Base-by-base conservation (phyloP, 2,113 vertebrate genomes). In the Clarias gariepinus region DNA sequence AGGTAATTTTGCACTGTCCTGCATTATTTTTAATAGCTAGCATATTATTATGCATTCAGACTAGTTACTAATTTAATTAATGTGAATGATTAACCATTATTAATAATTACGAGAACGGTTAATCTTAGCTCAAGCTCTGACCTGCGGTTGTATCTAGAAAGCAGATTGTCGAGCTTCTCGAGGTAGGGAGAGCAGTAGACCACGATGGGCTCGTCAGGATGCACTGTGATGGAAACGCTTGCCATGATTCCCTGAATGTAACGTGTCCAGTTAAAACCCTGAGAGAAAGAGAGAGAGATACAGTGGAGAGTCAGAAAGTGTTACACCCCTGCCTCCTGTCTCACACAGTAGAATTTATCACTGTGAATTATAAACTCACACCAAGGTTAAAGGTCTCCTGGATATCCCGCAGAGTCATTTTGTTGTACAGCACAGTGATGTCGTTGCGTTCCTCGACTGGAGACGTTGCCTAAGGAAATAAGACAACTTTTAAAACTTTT, bases 1-100 rank as follows among this genome's bases (percentile, higher is more conserved):
- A 99, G 94, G 92, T 99, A 99, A 95, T 99, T 99, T 95, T 99
- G 97, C 89, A 99, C 91, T 86, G 97, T 98, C 93, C 98, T 99
- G 93, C 30, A 5, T 30, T 33, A 21, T 5, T 12, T 47, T 52
- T 30, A 12, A 33, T 2, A 80, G 10, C 9, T 9, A 30, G 10
- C 25, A 9, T 3, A 13, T 53, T 76, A 53, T 53, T 47, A 25
- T 74, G 25, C 10, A 74, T 52, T 74, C 16, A 16, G 73, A n/a
- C 11, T 12, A 1, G 71, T 74, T 52, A 11, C 21, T 2, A n/a
- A 52, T 76, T 76, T 12, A 76, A 15, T 76, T 21, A 76, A 23
- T 13, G 41, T n/a, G 11, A 74, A 47, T 74, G 23, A 21, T 71
- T 36, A 61, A 18, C 15, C 3, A 64, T 64, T n/a, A 3, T 64